A percentile compares a stretch with the other conserved stretches of the same genome.
Conservation (phyloP, 2,797 vertebrate genomes). For the Amblyopsis hoosieri region DNA sequence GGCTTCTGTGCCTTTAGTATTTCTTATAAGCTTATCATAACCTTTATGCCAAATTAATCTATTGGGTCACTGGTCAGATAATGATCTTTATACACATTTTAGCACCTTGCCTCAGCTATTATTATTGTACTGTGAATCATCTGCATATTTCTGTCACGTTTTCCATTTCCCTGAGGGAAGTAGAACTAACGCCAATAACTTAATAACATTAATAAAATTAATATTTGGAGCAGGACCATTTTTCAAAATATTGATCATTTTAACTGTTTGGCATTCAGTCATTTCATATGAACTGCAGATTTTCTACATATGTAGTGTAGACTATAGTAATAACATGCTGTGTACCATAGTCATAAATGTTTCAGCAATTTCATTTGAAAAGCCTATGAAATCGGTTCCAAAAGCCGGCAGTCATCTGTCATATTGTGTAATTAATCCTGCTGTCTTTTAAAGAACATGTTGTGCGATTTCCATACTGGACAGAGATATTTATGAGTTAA, state of each 20-base stretch:
- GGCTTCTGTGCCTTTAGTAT: constrained; percentile 8
- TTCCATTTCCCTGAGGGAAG: constrained; percentile 2
- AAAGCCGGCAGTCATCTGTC: neutral
- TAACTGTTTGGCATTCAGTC: constrained; percentile 28
- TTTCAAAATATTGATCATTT: constrained; percentile 35
- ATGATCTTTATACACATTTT: constrained; percentile 22
- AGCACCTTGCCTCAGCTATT: constrained; percentile 44
- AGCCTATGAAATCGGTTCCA: neutral
- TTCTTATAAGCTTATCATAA: constrained; percentile 1
- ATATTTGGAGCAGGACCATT: constrained; percentile 26
- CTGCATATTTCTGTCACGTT: constrained; percentile 14
- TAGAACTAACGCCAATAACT: neutral
- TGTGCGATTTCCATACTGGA: constrained; percentile 12
- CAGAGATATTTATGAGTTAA: constrained; percentile 24
- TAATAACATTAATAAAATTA: too few species aligned
- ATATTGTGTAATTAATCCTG: constrained; percentile 5
- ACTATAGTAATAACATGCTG: neutral
- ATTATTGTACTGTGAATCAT: constrained; percentile 14
- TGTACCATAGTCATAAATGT: neutral
- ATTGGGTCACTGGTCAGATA: constrained; percentile 24
- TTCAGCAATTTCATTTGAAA: neutral
- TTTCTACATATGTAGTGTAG: neutral
- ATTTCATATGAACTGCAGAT: neutral
- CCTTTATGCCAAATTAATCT: constrained; percentile 21
- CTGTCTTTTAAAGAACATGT: neutral